These are phyloP conservation scores for Lordiphosa fenestrarum DNA, from an alignment of 2,888 invertebrate species.

Conservation along the genomic window DNA sequence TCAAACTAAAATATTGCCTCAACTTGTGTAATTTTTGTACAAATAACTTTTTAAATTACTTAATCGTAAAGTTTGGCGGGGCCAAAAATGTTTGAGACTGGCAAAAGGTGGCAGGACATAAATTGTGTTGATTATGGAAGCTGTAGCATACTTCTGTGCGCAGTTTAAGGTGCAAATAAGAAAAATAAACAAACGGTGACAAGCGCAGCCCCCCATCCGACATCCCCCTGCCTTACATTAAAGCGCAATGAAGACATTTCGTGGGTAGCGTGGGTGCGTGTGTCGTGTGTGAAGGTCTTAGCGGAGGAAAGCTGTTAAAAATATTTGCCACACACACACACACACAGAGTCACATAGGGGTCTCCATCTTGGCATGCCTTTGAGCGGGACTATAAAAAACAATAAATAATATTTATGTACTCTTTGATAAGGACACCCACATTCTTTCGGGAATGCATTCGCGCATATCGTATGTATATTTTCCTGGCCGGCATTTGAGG, in stretches of 20 bases:
- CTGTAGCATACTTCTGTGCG: conserved; percentile 59
- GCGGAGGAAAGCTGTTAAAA: conserved; percentile 41
- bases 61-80: conserved; percentile 52
- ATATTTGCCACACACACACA: conserved; percentile 37
- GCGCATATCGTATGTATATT: conserved; percentile 11
- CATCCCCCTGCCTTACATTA: conserved; percentile 54
- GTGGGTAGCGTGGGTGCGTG: conserved; percentile 5
- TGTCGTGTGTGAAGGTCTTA: not conserved
- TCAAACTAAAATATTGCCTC: conserved; percentile 13
- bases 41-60: conserved; percentile 56
- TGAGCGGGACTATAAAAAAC: conserved; percentile 53
- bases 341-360: conserved; percentile 12
- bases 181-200: conserved; percentile 35
- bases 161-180: conserved; percentile 52
- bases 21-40: conserved; percentile 53
- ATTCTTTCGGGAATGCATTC: conserved; percentile 7
- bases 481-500: conserved; percentile 45
- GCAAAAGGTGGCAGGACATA: conserved; percentile 52
- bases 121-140: conserved; percentile 65
- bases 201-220: conserved; percentile 2
- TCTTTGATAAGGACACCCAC: conserved; percentile 49
- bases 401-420: conserved; percentile 69
- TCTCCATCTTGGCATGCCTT: conserved; percentile 35
- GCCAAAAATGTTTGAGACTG: conserved; percentile 64
- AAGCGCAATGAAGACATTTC: conserved; percentile 70